phyloP scores from a whole-genome alignment of 2,797 vertebrate species.

The Micropoecilia bifurca region DNA sequence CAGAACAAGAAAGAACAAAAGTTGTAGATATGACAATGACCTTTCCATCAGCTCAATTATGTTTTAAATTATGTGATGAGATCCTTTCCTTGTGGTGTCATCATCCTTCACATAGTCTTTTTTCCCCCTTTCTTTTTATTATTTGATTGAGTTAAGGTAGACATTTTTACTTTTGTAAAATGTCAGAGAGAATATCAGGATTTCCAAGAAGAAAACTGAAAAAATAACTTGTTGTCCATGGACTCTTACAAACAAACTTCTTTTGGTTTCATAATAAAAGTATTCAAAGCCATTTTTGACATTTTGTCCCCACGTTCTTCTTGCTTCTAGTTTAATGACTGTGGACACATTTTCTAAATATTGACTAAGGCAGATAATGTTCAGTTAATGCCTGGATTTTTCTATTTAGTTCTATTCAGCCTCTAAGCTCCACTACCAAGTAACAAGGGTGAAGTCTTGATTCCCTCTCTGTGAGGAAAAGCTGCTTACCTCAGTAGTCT shows the following conservation, averaged over 20 bases:
- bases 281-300: neutral
- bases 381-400: conserved; percentile 41
- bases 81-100: conserved; percentile 41
- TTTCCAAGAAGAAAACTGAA: neutral
- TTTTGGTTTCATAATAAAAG: conserved; percentile 19
- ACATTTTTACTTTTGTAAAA: conserved; percentile 16
- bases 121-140: conserved; percentile 25
- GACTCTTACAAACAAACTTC: conserved; percentile 17
- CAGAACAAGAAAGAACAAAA: conserved; percentile 19
- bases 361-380: conserved; percentile 13
- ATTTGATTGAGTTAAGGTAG: conserved; percentile 32
- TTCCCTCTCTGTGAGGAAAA: conserved; percentile 57
- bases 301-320: neutral
- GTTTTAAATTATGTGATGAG: conserved; percentile 19
- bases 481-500: conserved; percentile 53
- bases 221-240: neutral
- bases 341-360: conserved; percentile 49
- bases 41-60: neutral
- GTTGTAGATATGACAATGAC: neutral
- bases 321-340: conserved; percentile 7
- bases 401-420: conserved; percentile 46
- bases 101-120: conserved; percentile 29
- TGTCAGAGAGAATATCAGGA: neutral
- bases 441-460: conserved; percentile 65
- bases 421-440: conserved; percentile 62